Conservation (phyloP, 2,113 vertebrate genomes). For the Dromiciops gliroides region DNA sequence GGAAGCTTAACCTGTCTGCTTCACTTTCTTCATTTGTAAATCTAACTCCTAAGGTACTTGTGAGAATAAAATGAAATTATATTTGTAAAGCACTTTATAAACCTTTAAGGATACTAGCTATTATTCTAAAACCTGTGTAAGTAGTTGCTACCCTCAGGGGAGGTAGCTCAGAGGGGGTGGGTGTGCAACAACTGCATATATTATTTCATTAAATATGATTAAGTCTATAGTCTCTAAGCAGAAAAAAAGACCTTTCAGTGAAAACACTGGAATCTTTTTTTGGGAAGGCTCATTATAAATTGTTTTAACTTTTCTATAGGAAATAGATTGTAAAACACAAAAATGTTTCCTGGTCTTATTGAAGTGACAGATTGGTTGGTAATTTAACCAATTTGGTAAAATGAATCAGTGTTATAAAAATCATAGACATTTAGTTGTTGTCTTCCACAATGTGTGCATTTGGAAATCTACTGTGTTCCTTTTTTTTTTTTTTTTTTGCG, state of each 20-base stretch:
- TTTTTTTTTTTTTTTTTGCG: no score
- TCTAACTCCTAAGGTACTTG: not conserved
- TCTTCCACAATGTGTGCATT: not conserved
- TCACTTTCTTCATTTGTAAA: not conserved
- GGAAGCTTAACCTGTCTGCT: not conserved
- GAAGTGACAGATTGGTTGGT: constrained; percentile 23
- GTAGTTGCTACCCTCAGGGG: not conserved
- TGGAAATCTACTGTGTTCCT: constrained; percentile 30
- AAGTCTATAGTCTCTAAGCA: constrained; percentile 17
- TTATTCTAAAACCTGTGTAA: not conserved
- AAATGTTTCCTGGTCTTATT: constrained; percentile 2
- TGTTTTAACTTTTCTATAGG: constrained; percentile 43
- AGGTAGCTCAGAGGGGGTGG: not conserved
- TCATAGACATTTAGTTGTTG: constrained; percentile 12
- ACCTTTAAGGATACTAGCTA: not conserved
- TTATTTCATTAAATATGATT: constrained; percentile 50
- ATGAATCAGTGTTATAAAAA: constrained; percentile 20
- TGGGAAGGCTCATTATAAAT: not conserved
- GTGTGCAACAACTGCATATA: not conserved
- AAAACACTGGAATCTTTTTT: constrained; percentile 34
- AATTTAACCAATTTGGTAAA: not conserved
- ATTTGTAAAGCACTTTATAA: not conserved
- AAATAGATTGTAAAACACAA: constrained; percentile 29
- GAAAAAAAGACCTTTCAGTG: constrained; percentile 22
- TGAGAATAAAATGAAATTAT: not conserved